Conservation (phyloP, 2,888 invertebrate species). For the Tipula vernalis region DNA sequence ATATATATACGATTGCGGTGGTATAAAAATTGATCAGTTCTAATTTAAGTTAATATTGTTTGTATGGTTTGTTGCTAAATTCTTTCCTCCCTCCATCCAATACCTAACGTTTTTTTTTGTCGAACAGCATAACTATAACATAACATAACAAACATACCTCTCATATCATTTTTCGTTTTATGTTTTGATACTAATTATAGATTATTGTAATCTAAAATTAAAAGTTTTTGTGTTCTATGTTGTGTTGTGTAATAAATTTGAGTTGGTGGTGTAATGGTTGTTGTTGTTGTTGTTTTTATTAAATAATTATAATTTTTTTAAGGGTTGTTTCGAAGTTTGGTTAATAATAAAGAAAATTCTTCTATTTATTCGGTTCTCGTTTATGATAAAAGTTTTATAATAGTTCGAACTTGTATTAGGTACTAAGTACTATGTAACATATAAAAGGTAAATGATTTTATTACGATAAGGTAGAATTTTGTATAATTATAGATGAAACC, state of each 20-base stretch:
- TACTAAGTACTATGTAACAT: not conserved
- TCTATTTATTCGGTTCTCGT: not conserved
- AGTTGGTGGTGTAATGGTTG: not conserved
- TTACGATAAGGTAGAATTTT: not conserved
- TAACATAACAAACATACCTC: not conserved
- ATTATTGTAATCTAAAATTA: not conserved
- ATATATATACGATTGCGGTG: not conserved
- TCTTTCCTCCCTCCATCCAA: not conserved
- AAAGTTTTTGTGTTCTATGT: not conserved
- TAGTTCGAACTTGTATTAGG: not conserved
- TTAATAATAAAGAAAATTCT: not conserved
- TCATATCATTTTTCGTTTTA: not conserved
- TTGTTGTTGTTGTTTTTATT: not conserved
- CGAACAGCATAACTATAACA: not conserved
- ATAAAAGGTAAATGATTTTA: not conserved
- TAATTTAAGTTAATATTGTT: not conserved
- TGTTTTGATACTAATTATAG: not conserved
- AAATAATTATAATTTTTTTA: not conserved
- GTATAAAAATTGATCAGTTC: not conserved
- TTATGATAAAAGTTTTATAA: not conserved
- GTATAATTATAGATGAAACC: not conserved
- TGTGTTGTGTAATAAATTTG: not conserved
- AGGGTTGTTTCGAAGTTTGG: not conserved
- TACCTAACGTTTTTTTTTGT: not conserved
- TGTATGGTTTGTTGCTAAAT: not conserved